phyloP scores from a whole-genome alignment of 2,113 vertebrate species.

The Toxostoma redivivum region DNA sequence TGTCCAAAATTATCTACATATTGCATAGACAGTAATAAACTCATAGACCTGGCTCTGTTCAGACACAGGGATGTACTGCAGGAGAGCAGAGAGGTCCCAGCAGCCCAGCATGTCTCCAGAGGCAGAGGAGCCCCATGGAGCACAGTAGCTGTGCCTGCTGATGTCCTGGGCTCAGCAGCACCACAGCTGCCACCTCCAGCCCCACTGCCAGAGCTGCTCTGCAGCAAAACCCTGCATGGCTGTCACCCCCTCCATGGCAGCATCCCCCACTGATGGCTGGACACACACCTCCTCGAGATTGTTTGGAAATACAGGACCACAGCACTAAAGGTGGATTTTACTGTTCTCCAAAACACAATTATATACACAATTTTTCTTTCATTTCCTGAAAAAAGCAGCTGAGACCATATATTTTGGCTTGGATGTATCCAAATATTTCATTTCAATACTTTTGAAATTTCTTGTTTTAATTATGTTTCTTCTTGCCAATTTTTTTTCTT shows the following conservation, averaged over 20 bases:
- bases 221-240: fast-evolving
- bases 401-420: background rate
- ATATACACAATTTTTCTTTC: background rate
- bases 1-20: constrained; percentile 20
- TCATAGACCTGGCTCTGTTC: background rate
- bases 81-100: background rate
- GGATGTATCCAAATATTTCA: background rate
- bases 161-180: background rate
- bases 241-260: background rate
- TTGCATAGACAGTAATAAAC: background rate
- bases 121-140: background rate
- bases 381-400: background rate
- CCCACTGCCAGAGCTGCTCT: background rate
- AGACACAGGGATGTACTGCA: background rate
- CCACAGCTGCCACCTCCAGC: background rate
- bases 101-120: fast-evolving
- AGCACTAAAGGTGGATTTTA: background rate
- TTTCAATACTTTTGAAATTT: background rate
- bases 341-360: background rate
- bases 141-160: background rate
- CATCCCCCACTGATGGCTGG: background rate
- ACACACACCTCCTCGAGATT: background rate
- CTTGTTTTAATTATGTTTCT: background rate
- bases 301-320: background rate
- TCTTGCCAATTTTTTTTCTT: background rate